Percentiles rank a stretch among this genome's conserved stretches.
Conservation (phyloP, 2,888 invertebrate genomes). For the Plemyria rubiginata region DNA sequence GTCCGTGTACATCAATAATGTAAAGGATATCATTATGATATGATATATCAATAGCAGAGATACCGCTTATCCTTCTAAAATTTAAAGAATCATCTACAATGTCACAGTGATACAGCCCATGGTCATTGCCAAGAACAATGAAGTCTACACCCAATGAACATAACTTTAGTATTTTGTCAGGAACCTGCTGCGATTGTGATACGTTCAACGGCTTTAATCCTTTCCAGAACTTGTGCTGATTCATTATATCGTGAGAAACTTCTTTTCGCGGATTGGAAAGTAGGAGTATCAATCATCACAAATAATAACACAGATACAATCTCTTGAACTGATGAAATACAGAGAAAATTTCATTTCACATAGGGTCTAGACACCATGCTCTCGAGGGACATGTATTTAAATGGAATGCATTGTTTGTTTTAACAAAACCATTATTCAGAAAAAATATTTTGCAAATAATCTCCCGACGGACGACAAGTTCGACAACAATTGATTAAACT, state of each 20-base stretch:
- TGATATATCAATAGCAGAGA: constrained; percentile 87
- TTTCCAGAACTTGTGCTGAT: constrained; percentile 80
- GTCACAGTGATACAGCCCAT: constrained; percentile 74
- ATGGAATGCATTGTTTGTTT: constrained; percentile 2
- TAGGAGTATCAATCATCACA: constrained; percentile 54
- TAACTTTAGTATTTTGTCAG: constrained; percentile 78
- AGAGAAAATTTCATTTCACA: constrained; percentile 35
- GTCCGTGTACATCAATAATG: constrained; percentile 86
- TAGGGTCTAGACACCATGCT: constrained; percentile 1
- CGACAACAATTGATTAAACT: not conserved
- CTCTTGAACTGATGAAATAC: constrained; percentile 18
- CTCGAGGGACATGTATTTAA: not conserved
- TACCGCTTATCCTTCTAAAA: constrained; percentile 78
- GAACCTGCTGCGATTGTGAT: constrained; percentile 66
- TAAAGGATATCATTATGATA: constrained; percentile 85
- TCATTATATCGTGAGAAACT: constrained; percentile 68
- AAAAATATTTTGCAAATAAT: not conserved
- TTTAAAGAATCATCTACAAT: constrained; percentile 68
- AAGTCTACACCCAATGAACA: constrained; percentile 70
- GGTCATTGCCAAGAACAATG: constrained; percentile 76
- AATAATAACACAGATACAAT: constrained; percentile 26
- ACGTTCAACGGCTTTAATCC: constrained; percentile 70
- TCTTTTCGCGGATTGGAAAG: constrained; percentile 49
- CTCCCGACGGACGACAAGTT: too few species aligned
- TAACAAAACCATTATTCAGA: constrained; percentile 1